Percentiles rank a stretch among this genome's conserved stretches.
Conservation (phyloP, 2,797 vertebrate genomes). For the Anisognathus igniventris region DNA sequence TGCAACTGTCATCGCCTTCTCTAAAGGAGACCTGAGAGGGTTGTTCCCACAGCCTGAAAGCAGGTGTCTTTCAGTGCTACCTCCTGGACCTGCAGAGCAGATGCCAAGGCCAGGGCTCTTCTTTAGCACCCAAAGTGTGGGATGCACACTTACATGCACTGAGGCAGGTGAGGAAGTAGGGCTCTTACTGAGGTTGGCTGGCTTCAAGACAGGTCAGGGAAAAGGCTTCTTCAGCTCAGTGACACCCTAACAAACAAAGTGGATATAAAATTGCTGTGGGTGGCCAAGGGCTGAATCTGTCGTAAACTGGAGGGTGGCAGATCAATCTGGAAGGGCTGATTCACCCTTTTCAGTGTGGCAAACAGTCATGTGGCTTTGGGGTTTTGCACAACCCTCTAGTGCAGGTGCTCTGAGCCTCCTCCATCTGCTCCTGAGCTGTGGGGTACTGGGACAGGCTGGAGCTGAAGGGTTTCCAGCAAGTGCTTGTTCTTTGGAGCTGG, state of each 20-base stretch:
- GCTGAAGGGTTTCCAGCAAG: not conserved
- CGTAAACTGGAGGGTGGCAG: not conserved
- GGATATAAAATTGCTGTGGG: not conserved
- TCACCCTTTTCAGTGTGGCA: not conserved
- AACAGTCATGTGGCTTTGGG: not conserved
- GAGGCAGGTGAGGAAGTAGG: not conserved
- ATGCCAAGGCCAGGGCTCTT: not conserved
- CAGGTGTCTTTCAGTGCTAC: conserved; percentile 67
- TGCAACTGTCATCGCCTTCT: conserved; percentile 82
- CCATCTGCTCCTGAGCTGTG: not conserved
- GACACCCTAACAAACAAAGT: not conserved
- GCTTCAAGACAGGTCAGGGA: not conserved
- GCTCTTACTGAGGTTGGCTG: not conserved
- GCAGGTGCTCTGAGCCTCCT: not conserved
- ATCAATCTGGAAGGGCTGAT: not conserved
- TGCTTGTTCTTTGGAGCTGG: not conserved
- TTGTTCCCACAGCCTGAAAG: conserved; percentile 64
- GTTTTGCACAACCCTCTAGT: not conserved
- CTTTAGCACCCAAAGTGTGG: not conserved
- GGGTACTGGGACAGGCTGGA: not conserved
- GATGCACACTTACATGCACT: not conserved
- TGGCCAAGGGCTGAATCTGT: not conserved
- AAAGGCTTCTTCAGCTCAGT: not conserved
- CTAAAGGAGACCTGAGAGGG: conserved; percentile 63
- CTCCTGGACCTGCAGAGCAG: conserved; percentile 46